Evolutionary conservation across 2,888 invertebrate genomes (phyloP).

Genomic region (Octonoba sinensis): DNA sequence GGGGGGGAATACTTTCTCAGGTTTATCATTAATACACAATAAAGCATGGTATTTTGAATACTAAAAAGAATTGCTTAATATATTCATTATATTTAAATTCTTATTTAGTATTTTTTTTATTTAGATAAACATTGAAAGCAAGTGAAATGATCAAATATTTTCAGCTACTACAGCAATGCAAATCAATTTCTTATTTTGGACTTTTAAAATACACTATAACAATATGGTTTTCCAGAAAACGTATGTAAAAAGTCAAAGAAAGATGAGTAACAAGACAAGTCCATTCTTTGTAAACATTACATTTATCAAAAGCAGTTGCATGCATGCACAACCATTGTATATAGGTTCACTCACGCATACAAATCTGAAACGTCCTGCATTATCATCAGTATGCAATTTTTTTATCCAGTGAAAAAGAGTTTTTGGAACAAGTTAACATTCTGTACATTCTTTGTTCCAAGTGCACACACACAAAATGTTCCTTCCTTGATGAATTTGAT

Average conservation of each 20-base stretch:
- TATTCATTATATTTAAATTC: too few relatives aligned
- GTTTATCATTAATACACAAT: too few relatives aligned
- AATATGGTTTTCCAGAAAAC: too few relatives aligned
- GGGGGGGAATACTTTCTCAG: too few relatives aligned
- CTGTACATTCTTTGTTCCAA: constrained; percentile 57
- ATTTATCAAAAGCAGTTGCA: constrained; percentile 57
- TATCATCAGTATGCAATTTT: constrained; percentile 42
- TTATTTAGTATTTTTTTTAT: too few relatives aligned
- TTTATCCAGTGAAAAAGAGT: constrained; percentile 37
- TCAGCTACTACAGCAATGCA: too few relatives aligned
- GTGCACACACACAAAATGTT: constrained; percentile 58
- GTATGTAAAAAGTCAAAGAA: constrained; percentile 3
- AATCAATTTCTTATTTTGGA: too few relatives aligned
- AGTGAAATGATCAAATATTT: too few relatives aligned
- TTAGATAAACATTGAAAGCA: too few relatives aligned
- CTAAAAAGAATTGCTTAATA: too few relatives aligned
- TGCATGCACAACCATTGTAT: constrained; percentile 56
- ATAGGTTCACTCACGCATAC: constrained; percentile 32
- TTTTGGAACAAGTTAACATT: constrained; percentile 52
- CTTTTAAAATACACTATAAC: too few relatives aligned
- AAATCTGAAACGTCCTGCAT: constrained; percentile 49
- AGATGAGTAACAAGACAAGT: constrained; percentile 22
- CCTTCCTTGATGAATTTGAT: constrained; percentile 52
- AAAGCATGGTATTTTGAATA: too few relatives aligned
- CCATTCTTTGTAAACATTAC: constrained; percentile 52